These are phyloP conservation scores for Apostichopus parvimensis DNA, from an alignment of 35 echinoderm and acorn worm species.

Conservation along the genomic window DNA sequence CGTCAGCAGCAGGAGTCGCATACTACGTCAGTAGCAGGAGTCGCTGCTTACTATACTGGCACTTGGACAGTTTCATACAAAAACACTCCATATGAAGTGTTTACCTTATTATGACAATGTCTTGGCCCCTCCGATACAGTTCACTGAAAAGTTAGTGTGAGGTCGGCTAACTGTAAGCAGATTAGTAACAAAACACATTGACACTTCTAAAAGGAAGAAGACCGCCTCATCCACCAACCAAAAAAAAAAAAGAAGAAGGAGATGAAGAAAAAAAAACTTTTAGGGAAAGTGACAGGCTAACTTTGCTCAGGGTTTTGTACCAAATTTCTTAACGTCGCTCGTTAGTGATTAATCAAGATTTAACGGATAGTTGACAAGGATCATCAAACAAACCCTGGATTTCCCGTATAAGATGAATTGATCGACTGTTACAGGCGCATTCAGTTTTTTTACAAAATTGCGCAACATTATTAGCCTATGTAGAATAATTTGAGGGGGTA, in stretches of 20 bases:
- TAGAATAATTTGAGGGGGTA: too few relatives aligned
- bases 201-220: slow-evolving; percentile 2
- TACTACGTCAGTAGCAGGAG: too few relatives aligned
- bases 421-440: too few relatives aligned
- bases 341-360: slow-evolving; percentile 11
- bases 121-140: neutral
- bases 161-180: slow-evolving; percentile 45
- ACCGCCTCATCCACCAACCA: too few relatives aligned
- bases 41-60: too few relatives aligned
- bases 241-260: too few relatives aligned
- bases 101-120: slow-evolving; percentile 39
- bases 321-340: neutral
- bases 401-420: too few relatives aligned
- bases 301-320: neutral
- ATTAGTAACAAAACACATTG: slow-evolving; percentile 37
- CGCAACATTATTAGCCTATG: too few relatives aligned
- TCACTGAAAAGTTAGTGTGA: slow-evolving; percentile 25
- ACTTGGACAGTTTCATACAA: too few relatives aligned
- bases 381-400: too few relatives aligned
- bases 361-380: neutral
- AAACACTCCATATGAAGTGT: slow-evolving; percentile 36
- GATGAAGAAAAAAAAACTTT: neutral
- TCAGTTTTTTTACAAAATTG: too few relatives aligned
- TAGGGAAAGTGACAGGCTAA: neutral
- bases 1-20: too few relatives aligned